These are phyloP conservation scores for Sminthurides bifidus DNA, from an alignment of 1,140 invertebrate genomes.

Conservation along the genomic window DNA sequence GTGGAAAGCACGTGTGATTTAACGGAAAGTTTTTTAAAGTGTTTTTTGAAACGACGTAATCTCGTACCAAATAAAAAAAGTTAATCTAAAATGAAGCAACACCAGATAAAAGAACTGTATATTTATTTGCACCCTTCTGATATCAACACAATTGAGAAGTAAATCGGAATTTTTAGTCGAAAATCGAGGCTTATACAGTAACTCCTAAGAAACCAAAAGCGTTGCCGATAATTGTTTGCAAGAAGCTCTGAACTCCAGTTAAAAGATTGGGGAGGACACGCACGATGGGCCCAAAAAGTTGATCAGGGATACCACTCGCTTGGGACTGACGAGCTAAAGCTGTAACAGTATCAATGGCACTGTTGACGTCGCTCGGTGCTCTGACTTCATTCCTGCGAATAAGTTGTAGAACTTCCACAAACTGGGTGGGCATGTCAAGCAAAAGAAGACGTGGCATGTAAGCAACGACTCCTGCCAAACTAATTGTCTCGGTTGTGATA, in stretches of 20 bases:
- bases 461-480: conserved; percentile 18
- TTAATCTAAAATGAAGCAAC: too few relatives aligned
- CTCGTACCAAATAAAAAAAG: too few relatives aligned
- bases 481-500: conserved; percentile 11
- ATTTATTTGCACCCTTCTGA: too few relatives aligned
- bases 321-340: conserved; percentile 16
- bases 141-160: too few relatives aligned
- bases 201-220: conserved; percentile 11
- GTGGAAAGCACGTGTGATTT: too few relatives aligned
- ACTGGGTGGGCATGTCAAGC: conserved; percentile 20
- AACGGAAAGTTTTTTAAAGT: too few relatives aligned
- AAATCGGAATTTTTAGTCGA: too few relatives aligned
- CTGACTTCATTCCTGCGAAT: conserved; percentile 19
- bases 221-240: conserved; percentile 11
- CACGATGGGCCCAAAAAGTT: conserved; percentile 13
- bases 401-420: conserved; percentile 16
- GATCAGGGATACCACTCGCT: conserved; percentile 19
- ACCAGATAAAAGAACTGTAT: too few relatives aligned
- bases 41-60: too few relatives aligned
- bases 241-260: conserved; percentile 10
- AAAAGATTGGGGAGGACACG: conserved; percentile 18
- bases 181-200: not conserved
- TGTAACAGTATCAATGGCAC: conserved; percentile 16
- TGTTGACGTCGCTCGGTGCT: conserved; percentile 16
- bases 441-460: conserved; percentile 16